Conservation (phyloP, 2,888 invertebrate genomes). For the Torymus tubicola region DNA sequence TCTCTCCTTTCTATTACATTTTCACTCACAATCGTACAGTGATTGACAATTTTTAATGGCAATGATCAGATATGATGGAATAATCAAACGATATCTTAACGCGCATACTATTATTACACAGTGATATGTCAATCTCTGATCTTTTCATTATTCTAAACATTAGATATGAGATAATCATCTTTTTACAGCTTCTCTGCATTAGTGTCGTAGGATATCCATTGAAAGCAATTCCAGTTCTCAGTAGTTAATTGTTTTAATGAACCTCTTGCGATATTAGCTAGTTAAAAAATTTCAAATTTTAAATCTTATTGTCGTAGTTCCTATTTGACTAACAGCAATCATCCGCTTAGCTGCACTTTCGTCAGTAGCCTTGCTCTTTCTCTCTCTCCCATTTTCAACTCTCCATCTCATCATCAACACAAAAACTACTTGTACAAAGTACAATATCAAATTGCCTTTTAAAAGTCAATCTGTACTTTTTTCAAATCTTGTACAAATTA, state of each 20-base stretch:
- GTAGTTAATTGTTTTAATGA: constrained; percentile 22
- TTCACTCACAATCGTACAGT: constrained; percentile 42
- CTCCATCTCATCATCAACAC: constrained; percentile 16
- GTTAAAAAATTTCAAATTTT: constrained; percentile 13
- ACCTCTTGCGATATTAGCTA: constrained; percentile 29
- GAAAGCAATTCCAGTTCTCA: constrained; percentile 8
- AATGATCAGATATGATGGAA: background rate
- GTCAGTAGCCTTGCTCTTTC: background rate
- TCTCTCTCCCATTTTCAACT: constrained; percentile 4
- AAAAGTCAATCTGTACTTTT: constrained; percentile 7
- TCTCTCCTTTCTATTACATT: constrained; percentile 29
- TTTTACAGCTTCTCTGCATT: constrained; percentile 29
- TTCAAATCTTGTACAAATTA: constrained; percentile 23
- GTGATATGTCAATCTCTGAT: constrained; percentile 37
- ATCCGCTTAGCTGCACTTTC: constrained; percentile 25
- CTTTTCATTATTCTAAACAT: constrained; percentile 4
- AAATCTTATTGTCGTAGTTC: constrained; percentile 41
- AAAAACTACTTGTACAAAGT: constrained; percentile 35
- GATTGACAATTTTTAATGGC: constrained; percentile 32
- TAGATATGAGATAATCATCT: constrained; percentile 30
- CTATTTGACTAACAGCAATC: constrained; percentile 11
- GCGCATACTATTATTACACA: background rate
- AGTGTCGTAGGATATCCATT: constrained; percentile 15
- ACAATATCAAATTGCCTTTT: constrained; percentile 6
- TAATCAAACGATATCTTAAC: background rate